Base-by-base conservation (phyloP, 2,888 invertebrate species). In the Heterodera filipjevi region DNA sequence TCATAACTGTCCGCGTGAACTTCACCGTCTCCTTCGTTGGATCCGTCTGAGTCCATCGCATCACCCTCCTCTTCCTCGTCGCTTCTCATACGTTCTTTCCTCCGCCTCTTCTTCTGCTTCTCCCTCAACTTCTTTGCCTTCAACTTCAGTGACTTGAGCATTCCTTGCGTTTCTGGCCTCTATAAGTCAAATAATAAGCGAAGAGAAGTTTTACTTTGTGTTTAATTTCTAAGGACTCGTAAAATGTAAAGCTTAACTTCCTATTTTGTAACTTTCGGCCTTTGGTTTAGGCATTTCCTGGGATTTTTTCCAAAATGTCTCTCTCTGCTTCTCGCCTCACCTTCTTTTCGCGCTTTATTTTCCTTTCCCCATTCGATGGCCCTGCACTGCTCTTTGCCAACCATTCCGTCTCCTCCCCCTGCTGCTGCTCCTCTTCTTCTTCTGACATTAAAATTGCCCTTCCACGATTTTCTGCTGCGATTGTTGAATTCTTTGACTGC, bases 1-100 rank as follows among this genome's bases (percentile, higher is more conserved):
- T 78, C 46, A n/a, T 32, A 76, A n/a, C 68, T 59, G 66, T 32
- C 75, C 19, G 75, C 75, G 19, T 12, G 30, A 14, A 44, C 32
- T 19, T 77, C 78, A 3, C 19, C 73, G 16, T n/a, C 66, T 19
- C 46, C 73, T 10, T 49, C 39, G 22, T 27, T 59, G 3, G 16
- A 59, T 6, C 64, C 73, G 19, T 49, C 66, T n/a, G 75, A 53
- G 30, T 71, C 70, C 12, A 22, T 27, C 27, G 75, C 53, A 3
- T 66, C 74, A 2, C 64, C 30, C 32, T 75, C 49, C 8, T 27
- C 64, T 10, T 75, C 30, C 46, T 74, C 78, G 49, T 33, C 46
- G 27, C 44, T 66, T 10, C 44, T 64, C 27, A 22, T 49, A 30
- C 53, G 39, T 8, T 66, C 66, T 12, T 71, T 49, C 2, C 39